A percentile compares a stretch with the other conserved stretches of the same genome.
Evolutionary conservation across 2,888 invertebrate species (phyloP).

Genomic region (Aethes cnicana): DNA sequence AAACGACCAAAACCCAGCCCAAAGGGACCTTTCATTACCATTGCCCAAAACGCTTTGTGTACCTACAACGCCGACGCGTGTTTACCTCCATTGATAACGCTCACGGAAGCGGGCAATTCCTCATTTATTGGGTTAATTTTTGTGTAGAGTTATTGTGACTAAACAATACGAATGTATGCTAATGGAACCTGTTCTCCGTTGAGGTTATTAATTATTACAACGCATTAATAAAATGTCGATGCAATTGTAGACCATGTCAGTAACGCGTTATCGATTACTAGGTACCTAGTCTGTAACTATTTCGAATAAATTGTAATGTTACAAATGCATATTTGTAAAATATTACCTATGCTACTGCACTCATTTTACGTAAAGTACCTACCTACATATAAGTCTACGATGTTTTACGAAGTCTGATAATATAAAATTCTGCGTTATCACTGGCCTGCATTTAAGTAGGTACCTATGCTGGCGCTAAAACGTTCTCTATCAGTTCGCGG

Average conservation of each 20-base stretch:
- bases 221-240: slow-evolving; percentile 11
- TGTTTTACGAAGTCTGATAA: slow-evolving; percentile 2
- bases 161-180: slow-evolving; percentile 27
- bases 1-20: slow-evolving; percentile 64
- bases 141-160: slow-evolving; percentile 12
- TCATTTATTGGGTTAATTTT: slow-evolving; percentile 26
- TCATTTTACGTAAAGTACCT: too few relatives aligned
- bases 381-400: too few relatives aligned
- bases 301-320: too few relatives aligned
- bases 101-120: slow-evolving; percentile 30
- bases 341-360: too few relatives aligned
- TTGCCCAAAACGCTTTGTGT: slow-evolving; percentile 57
- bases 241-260: too few relatives aligned
- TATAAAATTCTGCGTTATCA: slow-evolving; percentile 16
- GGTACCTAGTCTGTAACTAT: too few relatives aligned
- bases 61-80: slow-evolving; percentile 29
- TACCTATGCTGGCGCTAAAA: slow-evolving; percentile 24
- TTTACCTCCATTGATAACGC: slow-evolving; percentile 38
- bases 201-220: slow-evolving; percentile 10
- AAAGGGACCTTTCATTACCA: slow-evolving; percentile 67
- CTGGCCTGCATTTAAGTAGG: slow-evolving; percentile 28
- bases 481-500: slow-evolving; percentile 36
- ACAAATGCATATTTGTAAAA: too few relatives aligned
- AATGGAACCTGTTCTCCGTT: slow-evolving; percentile 18
- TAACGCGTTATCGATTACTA: too few relatives aligned